Evolutionary conservation across 2,113 vertebrate genomes (phyloP), one percentile per base, ranked within the genome.

Genomic region (Megalops atlanticus): DNA sequence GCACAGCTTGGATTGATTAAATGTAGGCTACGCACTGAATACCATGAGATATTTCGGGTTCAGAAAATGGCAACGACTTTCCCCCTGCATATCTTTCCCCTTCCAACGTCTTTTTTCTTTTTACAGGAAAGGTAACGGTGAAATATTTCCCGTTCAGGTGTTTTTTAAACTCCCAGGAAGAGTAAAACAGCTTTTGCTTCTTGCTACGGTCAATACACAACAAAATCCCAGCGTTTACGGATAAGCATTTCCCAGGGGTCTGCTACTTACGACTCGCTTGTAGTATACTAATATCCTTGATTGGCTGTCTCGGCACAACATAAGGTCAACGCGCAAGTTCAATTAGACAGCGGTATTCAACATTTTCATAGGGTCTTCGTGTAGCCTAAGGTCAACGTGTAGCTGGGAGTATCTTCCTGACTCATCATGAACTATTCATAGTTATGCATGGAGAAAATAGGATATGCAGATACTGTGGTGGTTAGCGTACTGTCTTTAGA

Each of bases 321-420:
- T 94, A 95, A 97, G 94, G 95, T 96, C 95, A 96, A 96, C 89
- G 81, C 89, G 92, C 90, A 92, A 92, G 91, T 94, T 92, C 95
- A 95, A 95, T 94, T 95, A 96, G 94, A 94, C 85, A 86, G 90
- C 91, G 90, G 87, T 92, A 92, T 94, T 94, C 91, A 89, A 92
- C 88, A 92, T 92, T 90, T 92, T 92, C 90, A 89, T 90, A 92
- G 89, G 91, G 80, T 84, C 76, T 49, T 78, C 84, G 88, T 86
- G 40, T 90, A 92, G 91, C 39, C 35, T 24, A 80, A 33, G 36
- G 41, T 79, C 45, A 71, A 31, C 58, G 7, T 45, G 43, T 6
- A 14, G 91, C 93, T 89, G 90, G 90, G 86, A 89, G 84, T 89
- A 79, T 93, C 91, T 93, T 92, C 92, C 92, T 4, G 6, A n/a